Evolutionary conservation across 92 coral and sea anemone genomes (phyloP).

Genomic region (Anthopleura xanthogrammica): DNA sequence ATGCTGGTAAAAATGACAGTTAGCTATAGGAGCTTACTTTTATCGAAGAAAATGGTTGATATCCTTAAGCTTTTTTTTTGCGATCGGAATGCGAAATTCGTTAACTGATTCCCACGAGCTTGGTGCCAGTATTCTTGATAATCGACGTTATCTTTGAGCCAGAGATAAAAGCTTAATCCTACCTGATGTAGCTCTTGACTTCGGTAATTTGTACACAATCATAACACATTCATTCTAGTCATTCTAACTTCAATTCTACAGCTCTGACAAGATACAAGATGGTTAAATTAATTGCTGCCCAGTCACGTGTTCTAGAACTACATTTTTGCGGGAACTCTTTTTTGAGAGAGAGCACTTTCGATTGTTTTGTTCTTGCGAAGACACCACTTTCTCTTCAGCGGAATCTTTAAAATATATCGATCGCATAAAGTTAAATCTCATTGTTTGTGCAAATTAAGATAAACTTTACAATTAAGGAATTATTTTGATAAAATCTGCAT

Average conservation of each 20-base stretch:
- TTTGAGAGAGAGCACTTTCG: background rate
- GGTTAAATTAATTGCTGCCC: background rate
- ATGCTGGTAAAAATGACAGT: too few species aligned
- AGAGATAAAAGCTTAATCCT: conserved; percentile 6
- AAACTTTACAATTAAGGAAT: background rate
- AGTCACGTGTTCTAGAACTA: background rate
- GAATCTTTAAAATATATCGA: too few species aligned
- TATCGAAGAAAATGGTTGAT: background rate
- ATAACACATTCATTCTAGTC: background rate
- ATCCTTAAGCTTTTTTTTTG: background rate
- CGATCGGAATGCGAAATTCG: background rate
- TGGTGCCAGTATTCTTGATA: conserved; percentile 4
- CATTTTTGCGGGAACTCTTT: background rate
- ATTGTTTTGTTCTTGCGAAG: background rate
- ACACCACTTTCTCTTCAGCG: background rate
- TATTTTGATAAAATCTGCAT: background rate
- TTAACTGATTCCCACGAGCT: background rate
- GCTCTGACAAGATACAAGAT: too few species aligned
- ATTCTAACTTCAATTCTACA: too few species aligned
- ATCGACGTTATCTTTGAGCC: background rate
- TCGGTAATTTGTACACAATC: background rate
- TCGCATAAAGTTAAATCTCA: too few species aligned
- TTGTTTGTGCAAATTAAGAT: background rate
- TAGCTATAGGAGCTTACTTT: too few species aligned
- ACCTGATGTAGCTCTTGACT: conserved; percentile 10